Evolutionary conservation across 2,888 invertebrate species (phyloP).

Genomic region (Acrobasis consociella): DNA sequence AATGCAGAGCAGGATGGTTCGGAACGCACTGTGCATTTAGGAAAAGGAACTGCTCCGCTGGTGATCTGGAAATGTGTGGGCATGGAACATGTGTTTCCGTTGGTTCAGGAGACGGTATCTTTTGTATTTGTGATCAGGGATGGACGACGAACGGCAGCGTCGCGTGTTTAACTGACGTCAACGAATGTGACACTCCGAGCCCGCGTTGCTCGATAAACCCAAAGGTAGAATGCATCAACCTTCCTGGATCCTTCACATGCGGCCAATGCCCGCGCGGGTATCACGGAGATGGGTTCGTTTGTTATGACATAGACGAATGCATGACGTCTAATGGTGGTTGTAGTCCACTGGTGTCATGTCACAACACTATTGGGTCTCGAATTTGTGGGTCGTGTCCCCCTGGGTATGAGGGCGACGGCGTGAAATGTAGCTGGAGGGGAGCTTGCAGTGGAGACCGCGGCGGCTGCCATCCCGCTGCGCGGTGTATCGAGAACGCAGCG

Average conservation of each 20-base stretch:
- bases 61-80: constrained; percentile 91
- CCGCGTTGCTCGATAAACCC: constrained; percentile 92
- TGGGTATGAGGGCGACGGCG: constrained; percentile 94
- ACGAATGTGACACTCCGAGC: constrained; percentile 89
- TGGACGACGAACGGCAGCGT: constrained; percentile 90
- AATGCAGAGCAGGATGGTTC: constrained; percentile 89
- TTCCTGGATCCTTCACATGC: constrained; percentile 94
- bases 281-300: constrained; percentile 93
- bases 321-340: constrained; percentile 94
- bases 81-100: constrained; percentile 92
- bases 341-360: constrained; percentile 92
- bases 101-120: constrained; percentile 85
- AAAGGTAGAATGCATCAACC: constrained; percentile 92
- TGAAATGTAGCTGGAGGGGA: constrained; percentile 86
- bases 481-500: constrained; percentile 87
- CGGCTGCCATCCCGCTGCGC: constrained; percentile 92
- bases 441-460: constrained; percentile 89
- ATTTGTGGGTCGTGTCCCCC: constrained; percentile 94
- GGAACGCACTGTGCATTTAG: constrained; percentile 92
- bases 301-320: constrained; percentile 96
- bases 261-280: constrained; percentile 94
- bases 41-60: constrained; percentile 87
- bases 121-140: constrained; percentile 93
- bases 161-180: constrained; percentile 91
- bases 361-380: constrained; percentile 93